Evolutionary conservation across 92 coral and sea anemone genomes (phyloP).

Genomic region (Umimayanthus kanabou): DNA sequence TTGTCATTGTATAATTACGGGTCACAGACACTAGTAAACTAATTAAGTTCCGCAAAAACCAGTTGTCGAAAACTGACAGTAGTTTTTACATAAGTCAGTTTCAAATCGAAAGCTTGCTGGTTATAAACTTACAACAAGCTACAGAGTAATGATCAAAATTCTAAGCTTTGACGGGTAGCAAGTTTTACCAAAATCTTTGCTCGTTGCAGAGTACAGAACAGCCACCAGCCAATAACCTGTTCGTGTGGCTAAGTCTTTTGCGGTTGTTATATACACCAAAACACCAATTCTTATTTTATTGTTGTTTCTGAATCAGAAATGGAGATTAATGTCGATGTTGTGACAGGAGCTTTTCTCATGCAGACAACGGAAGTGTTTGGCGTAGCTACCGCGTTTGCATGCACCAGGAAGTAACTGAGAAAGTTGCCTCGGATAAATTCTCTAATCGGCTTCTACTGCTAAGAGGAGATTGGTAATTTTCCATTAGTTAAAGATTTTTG

Average conservation of each 20-base stretch:
- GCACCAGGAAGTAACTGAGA: not conserved
- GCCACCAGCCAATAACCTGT: constrained; percentile 29
- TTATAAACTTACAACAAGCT: not conserved
- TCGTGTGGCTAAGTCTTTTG: not conserved
- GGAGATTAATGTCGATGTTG: not conserved
- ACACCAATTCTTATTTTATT: not conserved
- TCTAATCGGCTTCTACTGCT: not conserved
- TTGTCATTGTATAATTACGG: constrained; percentile 1
- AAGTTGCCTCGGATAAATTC: not conserved
- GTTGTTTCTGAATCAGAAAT: constrained; percentile 1
- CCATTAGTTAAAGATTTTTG: too few relatives aligned
- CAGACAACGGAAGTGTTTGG: not conserved
- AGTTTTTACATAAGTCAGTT: not conserved
- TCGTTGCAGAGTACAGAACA: not conserved
- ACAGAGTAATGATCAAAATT: not conserved
- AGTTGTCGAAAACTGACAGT: not conserved
- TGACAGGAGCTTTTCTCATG: not conserved
- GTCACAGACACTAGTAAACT: not conserved
- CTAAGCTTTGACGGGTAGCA: not conserved
- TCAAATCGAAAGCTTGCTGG: not conserved
- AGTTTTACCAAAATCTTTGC: not conserved
- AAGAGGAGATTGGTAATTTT: not conserved
- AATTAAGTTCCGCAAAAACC: not conserved
- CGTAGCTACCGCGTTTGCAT: not conserved
- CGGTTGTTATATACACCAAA: not conserved